Evolutionary conservation across 2,888 invertebrate species (phyloP).

Genomic region (Melieria picta): DNA sequence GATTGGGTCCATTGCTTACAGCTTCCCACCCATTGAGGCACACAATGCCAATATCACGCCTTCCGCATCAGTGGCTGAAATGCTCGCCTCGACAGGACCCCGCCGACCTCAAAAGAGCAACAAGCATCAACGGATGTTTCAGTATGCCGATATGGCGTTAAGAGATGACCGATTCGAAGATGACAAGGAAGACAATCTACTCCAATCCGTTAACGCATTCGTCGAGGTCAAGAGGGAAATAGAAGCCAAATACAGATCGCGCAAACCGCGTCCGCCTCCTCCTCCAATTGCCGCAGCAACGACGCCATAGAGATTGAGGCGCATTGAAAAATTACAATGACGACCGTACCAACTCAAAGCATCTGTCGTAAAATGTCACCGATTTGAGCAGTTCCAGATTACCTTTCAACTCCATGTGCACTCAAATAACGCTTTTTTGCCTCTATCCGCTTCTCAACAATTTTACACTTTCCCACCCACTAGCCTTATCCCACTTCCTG

Average conservation of each 20-base stretch:
- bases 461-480: too few relatives aligned
- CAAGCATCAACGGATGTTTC: slow-evolving; percentile 53
- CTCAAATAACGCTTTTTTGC: too few relatives aligned
- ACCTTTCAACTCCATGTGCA: too few relatives aligned
- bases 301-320: too few relatives aligned
- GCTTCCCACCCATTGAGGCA: slow-evolving; percentile 58
- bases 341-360: too few relatives aligned
- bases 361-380: too few relatives aligned
- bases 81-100: slow-evolving; percentile 13
- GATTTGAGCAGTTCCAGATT: too few relatives aligned
- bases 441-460: too few relatives aligned
- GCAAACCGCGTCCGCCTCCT: slow-evolving; percentile 27
- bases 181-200: slow-evolving; percentile 59
- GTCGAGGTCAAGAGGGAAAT: slow-evolving; percentile 63
- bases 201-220: slow-evolving; percentile 60
- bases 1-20: slow-evolving; percentile 58
- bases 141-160: slow-evolving; percentile 61
- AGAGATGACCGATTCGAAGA: slow-evolving; percentile 52
- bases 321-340: too few relatives aligned
- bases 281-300: background rate
- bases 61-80: slow-evolving; percentile 23
- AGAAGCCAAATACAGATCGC: slow-evolving; percentile 45
- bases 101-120: slow-evolving; percentile 40
- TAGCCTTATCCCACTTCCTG: background rate
- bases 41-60: slow-evolving; percentile 35